Base-by-base conservation (phyloP, 2,113 vertebrate species). In the Alouatta palliata region DNA sequence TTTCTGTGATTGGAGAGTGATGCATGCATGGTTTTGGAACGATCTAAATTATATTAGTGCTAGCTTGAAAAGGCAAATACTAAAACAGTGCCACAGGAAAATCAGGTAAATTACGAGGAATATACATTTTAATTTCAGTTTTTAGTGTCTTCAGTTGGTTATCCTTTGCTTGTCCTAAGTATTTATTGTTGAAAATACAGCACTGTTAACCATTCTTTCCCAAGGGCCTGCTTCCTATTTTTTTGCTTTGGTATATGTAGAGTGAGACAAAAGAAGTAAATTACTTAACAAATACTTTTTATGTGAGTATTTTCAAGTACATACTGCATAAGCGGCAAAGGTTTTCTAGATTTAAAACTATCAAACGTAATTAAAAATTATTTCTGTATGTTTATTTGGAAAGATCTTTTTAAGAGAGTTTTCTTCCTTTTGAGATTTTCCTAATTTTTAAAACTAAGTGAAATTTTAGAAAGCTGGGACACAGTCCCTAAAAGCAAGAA, bases 281-380 rank as follows among this genome's bases (percentile, higher is more conserved):
- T 92, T 82, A 76, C 43, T 97, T 86, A 90, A 35, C 70, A 61
- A 73, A 43, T 66, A 47, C 16, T 40, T 96, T 90, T 82, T 73
- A 25, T 83, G 88, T 93, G 90, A 82, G 52, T 91, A 88, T 76
- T 96, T 94, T 35, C 88, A 94, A 76, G 8, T 87, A 52, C 3
- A 23, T 76, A 37, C 2, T 58, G 89, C 40, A 49, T 88, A 35
- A 86, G 27, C 61, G n/a, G 23, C 17, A 90, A 23, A 49, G 23
- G 75, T 94, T 92, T 89, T 92, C 17, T 95, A 70, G 45, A 92
- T 91, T 96, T 56, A 88, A 94, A 91, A 93, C 56, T 84, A 17
- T 93, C 45, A 92, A 23, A 47, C 52, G 3, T 84, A 66, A 77
- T 94, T 81, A 71, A 49, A 90, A 83, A 79, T 75, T 66, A 92